Base-by-base conservation (phyloP, 2,113 vertebrate species). In the Tympanuchus pallidicinctus region DNA sequence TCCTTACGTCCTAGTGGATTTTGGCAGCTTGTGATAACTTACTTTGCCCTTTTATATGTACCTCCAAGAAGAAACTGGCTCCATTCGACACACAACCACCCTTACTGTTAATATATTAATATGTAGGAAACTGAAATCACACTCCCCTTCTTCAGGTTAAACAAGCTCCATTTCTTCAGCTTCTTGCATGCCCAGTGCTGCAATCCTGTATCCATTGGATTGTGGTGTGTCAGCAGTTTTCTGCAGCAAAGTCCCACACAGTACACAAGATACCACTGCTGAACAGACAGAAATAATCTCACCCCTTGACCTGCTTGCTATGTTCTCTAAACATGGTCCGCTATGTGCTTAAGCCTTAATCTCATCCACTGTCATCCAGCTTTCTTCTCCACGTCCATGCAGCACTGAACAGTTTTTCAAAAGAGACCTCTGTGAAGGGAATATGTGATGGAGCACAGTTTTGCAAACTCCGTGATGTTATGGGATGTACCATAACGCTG, bases 401-500 rank as follows among this genome's bases (percentile, higher is more conserved):
- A 45, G 30, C 22, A 70, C 2, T 19, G 40, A 89, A 38, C 25
- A 73, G 16, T 18, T 50, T 73, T 91, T 80, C 48, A 65, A 47
- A 43, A 71, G 50, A 27, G 15, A 82, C 1, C 4, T 3, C 36
- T 28, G 27, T 52, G 21, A n/a, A 11, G 42, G 57, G 28, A 13
- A 52, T 52, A 14, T 4, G 15, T 32, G 73, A 80, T 2, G 34
- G 54, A 71, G 18, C 18, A 74, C 40, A 48, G 6, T 13, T 27
- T 69, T 45, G 34, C 48, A 38, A 88, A 61, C 24, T 57, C 56
- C 82, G 0, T n/a, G 10, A 6, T 65, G 40, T 28, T 54, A 63
- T 3, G 10, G 61, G 36, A 18, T 0, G 1, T 22, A 60, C 7
- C 0, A 0, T 50, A 67, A 82, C 7, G 17, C 10, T 27, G n/a